Base-by-base conservation (phyloP, 2,797 vertebrate genomes). In the Tenualosa ilisha region DNA sequence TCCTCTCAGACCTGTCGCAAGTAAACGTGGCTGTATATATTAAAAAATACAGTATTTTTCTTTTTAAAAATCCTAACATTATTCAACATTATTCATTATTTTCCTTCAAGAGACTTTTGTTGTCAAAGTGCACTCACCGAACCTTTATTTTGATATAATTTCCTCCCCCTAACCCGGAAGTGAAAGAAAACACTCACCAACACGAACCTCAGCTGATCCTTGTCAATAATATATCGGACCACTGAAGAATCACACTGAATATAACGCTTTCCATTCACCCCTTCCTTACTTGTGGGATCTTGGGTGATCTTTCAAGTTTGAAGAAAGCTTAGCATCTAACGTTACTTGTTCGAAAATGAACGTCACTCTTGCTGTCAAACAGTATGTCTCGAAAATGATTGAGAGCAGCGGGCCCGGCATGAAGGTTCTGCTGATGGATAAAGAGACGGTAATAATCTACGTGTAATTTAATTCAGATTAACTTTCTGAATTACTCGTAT, bases 391-490 rank as follows among this genome's bases (percentile, higher is more conserved):
- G 85, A 98, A 96, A 90, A 99, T 99, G 98, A 98, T 99, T 88
- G 97, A 98, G 91, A 97, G 94, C 96, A 98, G 97, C 91, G 98
- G 98, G 0, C 94, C 98, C 0, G 97, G 98, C 7, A 99, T 99
- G 98, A 99, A 99, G 91, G 97, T 99, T 1, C 94, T 99, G 87
- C 95, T 99, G 79, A 99, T 99, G 98, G 98, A 99, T 90, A 96
- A 95, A 84, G 97, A 99, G 91, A 99, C 98, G 96, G 98, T 99
- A 91, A 94, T 97, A 79, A 79, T 51, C 26, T 84, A 22, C 65
- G 43, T 61, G 7, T 88, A 22, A 86, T 79, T 22, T 2, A 79
- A 2, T 7, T 13, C 15, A 1, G 11, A 72, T 72, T 3, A 17
- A 8, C 15, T 79, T 79, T 75, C 13, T 75, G 17, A 43, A 3